Percentiles rank a stretch among this genome's conserved stretches.
Evolutionary conservation across 30 jellyfish, hydroid and myxozoan genomes (phyloP).

Genomic region (Aurelia sp.): DNA sequence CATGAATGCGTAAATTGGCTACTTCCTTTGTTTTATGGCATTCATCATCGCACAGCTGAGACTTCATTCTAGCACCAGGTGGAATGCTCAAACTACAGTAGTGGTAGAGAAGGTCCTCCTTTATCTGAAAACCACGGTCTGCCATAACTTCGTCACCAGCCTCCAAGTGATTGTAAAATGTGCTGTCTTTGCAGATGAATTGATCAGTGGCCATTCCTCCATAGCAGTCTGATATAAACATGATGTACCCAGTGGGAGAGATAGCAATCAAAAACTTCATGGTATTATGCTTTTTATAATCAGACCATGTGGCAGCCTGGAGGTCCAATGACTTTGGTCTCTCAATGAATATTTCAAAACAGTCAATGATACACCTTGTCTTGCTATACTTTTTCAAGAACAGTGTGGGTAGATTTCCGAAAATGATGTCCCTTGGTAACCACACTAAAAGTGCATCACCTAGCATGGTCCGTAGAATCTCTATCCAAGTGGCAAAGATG

Average conservation of each 20-base stretch:
- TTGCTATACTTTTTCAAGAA: background rate
- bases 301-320: constrained; percentile 66
- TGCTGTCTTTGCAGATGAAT: constrained; percentile 59
- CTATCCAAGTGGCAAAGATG: constrained; percentile 41
- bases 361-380: too few relatives aligned
- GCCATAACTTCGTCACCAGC: constrained; percentile 76
- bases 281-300: constrained; percentile 78
- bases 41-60: constrained; percentile 67
- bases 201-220: constrained; percentile 75
- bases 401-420: constrained; percentile 7
- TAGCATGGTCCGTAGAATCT: constrained; percentile 5
- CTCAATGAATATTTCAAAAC: too few relatives aligned
- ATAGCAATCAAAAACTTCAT: constrained; percentile 35
- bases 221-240: constrained; percentile 44
- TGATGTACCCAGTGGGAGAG: constrained; percentile 53
- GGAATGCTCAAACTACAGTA: constrained; percentile 53
- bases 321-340: too few relatives aligned
- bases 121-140: constrained; percentile 70
- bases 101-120: constrained; percentile 51
- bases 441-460: constrained; percentile 50
- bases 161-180: constrained; percentile 55
- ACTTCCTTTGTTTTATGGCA: constrained; percentile 56
- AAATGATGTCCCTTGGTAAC: constrained; percentile 39
- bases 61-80: constrained; percentile 76
- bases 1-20: constrained; percentile 15